Base-by-base conservation (phyloP, 2,113 vertebrate species). In the Tyto alba region DNA sequence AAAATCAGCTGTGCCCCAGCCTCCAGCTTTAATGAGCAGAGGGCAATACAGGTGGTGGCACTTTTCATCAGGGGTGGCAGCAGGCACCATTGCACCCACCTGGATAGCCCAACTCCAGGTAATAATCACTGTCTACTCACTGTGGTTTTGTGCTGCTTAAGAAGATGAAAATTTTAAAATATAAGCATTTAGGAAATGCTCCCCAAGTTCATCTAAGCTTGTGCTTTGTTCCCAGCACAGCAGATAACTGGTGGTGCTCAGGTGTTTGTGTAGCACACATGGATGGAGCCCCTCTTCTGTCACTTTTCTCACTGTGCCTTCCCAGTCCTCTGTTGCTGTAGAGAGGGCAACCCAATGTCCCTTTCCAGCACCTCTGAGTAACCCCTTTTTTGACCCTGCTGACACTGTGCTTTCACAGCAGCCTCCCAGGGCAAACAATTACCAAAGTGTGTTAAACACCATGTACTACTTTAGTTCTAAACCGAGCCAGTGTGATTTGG, bases 1-100 rank as follows among this genome's bases (percentile, higher is more conserved):
- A 47, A 60, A 27, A 1, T 0, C 0, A 22, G 0, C 10, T 2
- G 0, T 9, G 4, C 3, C 23, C 34, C 29, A 23, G 25, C 21
- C 29, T 11, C 43, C 11, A 16, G n/a, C 53, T 84, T 56, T 53
- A 15, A 38, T 2, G 13, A 12, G 32, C 22, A 36, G 56, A 47
- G 16, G 21, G 11, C 2, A 40, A 12, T 10, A 7, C 68, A 75
- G 73, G 18, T 64, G 48, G 5, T 13, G 48, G 68, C 22, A 22
- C 18, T 85, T 78, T 29, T 30, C 60, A 8, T 34, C 13, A 27
- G 21, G 29, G 15, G 8, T 7, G 45, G 29, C 20, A 26, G 13
- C 32, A 20, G 62, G 34, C 22, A 48, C 0, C 13, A 27, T 36
- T 20, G 21, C 38, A 13, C 26, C 15, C 69, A 66, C 50, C 43